Base-by-base conservation (phyloP, 1,140 invertebrate species). In the Drosophila insularis region DNA sequence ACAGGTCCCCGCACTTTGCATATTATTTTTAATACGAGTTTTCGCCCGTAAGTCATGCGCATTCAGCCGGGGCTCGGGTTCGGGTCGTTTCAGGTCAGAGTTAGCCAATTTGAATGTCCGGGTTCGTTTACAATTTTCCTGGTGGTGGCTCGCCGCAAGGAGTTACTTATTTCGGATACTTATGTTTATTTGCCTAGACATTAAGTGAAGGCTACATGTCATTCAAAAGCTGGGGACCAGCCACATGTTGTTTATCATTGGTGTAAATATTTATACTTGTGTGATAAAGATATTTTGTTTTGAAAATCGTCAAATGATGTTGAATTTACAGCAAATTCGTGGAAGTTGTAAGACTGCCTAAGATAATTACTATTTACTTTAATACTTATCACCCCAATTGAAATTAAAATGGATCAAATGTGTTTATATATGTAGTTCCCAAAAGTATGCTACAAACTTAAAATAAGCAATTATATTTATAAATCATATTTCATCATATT, bases 1-100 rank as follows among this genome's bases (percentile, higher is more conserved):
- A 91, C 90, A 91, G 90, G 90, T 91, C 89, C 90, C 90, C 90
- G 87, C 90, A 91, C 90, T 91, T 91, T 91, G 90, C 90, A 91
- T 91, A 91, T 90, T 91, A 91, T 91, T 91, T 91, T 90, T 91
- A 91, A 89, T 91, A 90, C 72, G 65, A 82, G 72, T 69, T 56
- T 35, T 27, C 43, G 58, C 40, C 46, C 55, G 53, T 61, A 80
- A 77, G 65, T 78, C 71, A 68, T 69, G 74, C 77, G 64, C 60
- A 75, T 60, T 56, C 74, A 66, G 46, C 58, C 63, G 35, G 27
- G 31, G 13, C 14, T 23, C 14, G 14, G n/a, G n/a, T 5, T 27
- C 55, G 31, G 40, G 37, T 62, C 60, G 60, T 39, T 27, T 63
- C 68, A 59, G 67, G 76, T 77, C 69, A 68, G 82, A 71, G 80